A percentile compares a stretch with the other conserved stretches of the same genome.
These are phyloP conservation scores for Drosophila kambysellisi DNA, from an alignment of 2,888 invertebrate species.

Conservation along the genomic window DNA sequence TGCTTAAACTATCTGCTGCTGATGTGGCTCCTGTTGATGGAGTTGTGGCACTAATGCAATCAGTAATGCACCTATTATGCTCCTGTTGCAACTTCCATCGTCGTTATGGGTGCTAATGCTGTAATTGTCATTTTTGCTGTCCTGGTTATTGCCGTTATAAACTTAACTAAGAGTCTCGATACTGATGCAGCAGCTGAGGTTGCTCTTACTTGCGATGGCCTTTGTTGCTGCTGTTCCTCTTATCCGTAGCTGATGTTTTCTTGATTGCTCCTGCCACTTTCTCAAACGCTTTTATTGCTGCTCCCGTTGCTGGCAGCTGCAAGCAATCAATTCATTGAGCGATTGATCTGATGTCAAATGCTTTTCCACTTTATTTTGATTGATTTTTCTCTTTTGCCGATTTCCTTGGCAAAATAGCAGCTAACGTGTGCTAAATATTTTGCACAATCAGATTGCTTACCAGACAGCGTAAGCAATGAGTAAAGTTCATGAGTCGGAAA, in stretches of 20 bases:
- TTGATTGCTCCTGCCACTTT: slow-evolving; percentile 3
- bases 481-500: slow-evolving; percentile 25
- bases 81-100: neutral
- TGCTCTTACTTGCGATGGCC: neutral
- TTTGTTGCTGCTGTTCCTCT: slow-evolving; percentile 15
- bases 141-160: neutral
- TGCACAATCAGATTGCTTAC: slow-evolving; percentile 8
- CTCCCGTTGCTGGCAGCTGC: slow-evolving; percentile 17
- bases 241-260: slow-evolving; percentile 23
- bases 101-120: neutral
- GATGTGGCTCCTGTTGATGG: neutral
- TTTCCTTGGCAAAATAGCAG: slow-evolving; percentile 12
- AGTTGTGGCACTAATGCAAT: neutral
- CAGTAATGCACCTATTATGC: neutral
- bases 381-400: slow-evolving; percentile 53
- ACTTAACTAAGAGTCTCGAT: neutral
- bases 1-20: neutral
- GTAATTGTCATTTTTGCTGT: neutral
- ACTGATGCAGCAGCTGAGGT: neutral
- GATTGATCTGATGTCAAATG: slow-evolving; percentile 60
- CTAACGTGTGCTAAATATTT: neutral
- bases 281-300: neutral
- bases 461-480: neutral
- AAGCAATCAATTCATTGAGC: slow-evolving; percentile 67
- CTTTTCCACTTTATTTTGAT: slow-evolving; percentile 61